Evolutionary conservation across 2,797 vertebrate species (phyloP).

Genomic region (Karalla daura): DNA sequence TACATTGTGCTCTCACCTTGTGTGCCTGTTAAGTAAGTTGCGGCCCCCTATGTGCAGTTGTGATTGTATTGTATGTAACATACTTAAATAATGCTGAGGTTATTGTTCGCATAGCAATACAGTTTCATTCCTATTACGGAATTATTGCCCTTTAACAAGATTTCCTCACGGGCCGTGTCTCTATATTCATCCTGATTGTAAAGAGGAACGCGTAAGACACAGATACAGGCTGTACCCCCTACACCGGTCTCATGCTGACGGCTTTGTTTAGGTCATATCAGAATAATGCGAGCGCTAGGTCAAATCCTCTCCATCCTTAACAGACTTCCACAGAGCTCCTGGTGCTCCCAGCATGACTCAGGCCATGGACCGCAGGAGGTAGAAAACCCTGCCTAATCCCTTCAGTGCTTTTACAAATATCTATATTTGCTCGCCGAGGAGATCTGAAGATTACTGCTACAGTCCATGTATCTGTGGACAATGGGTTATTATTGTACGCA

Average conservation of each 20-base stretch:
- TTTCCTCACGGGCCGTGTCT: background rate
- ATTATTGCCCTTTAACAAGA: background rate
- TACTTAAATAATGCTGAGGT: background rate
- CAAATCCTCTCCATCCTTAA: constrained; percentile 72
- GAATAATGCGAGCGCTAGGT: constrained; percentile 71
- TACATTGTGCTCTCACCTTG: constrained; percentile 32
- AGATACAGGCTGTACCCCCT: constrained; percentile 40
- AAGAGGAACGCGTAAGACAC: constrained; percentile 13
- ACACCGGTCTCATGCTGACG: constrained; percentile 61
- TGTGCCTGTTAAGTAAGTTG: constrained; percentile 27
- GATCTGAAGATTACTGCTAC: constrained; percentile 69
- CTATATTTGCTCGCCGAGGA: constrained; percentile 74
- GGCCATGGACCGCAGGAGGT: constrained; percentile 75
- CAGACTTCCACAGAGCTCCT: constrained; percentile 67
- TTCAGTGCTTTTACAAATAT: constrained; percentile 79
- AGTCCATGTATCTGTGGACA: constrained; percentile 63
- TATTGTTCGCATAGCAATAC: background rate
- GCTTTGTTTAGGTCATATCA: constrained; percentile 78
- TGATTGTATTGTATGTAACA: constrained; percentile 2
- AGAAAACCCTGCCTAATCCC: constrained; percentile 83
- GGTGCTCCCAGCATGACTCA: constrained; percentile 78
- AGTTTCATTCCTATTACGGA: background rate
- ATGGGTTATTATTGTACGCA: constrained; percentile 69
- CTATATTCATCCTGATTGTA: constrained; percentile 17
- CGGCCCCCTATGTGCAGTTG: background rate